phyloP scores from a whole-genome alignment of 2,113 vertebrate species.

The Malurus melanocephalus region DNA sequence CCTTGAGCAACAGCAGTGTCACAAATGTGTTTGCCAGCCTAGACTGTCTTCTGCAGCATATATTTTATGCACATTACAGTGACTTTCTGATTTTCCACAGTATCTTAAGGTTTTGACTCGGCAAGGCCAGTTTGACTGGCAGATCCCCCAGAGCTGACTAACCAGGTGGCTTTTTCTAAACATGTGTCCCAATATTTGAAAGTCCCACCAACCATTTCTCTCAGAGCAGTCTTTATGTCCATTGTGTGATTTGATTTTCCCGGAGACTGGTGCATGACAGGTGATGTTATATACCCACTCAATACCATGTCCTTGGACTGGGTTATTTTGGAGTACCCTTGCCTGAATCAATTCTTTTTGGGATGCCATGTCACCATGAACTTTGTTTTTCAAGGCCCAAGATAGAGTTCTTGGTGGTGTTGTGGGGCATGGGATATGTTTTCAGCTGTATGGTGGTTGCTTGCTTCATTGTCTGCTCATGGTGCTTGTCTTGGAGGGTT shows the following conservation, averaged over 20 bases:
- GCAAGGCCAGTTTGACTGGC: too few relatives aligned
- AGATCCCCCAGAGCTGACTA: background rate
- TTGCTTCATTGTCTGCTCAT: background rate
- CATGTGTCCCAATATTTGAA: background rate
- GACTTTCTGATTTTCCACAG: background rate
- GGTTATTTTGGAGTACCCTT: background rate
- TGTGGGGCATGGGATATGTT: background rate
- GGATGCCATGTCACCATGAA: background rate
- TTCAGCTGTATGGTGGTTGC: background rate
- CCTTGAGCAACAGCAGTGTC: background rate
- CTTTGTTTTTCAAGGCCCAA: background rate
- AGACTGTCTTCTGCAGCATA: background rate
- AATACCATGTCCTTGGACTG: background rate
- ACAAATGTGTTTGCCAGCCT: background rate
- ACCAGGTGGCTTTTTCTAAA: background rate
- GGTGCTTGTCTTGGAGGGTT: background rate
- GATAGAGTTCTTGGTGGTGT: background rate
- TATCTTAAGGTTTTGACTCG: background rate
- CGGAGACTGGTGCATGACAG: fast-evolving
- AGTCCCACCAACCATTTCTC: background rate
- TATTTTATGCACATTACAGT: background rate
- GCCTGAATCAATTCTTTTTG: background rate
- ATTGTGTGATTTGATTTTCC: fast-evolving
- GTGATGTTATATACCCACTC: background rate
- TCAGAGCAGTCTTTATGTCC: background rate